Evolutionary conservation across 2,113 vertebrate genomes (phyloP), one percentile per base, ranked within the genome.

Genomic region (Trichechus manatus): DNA sequence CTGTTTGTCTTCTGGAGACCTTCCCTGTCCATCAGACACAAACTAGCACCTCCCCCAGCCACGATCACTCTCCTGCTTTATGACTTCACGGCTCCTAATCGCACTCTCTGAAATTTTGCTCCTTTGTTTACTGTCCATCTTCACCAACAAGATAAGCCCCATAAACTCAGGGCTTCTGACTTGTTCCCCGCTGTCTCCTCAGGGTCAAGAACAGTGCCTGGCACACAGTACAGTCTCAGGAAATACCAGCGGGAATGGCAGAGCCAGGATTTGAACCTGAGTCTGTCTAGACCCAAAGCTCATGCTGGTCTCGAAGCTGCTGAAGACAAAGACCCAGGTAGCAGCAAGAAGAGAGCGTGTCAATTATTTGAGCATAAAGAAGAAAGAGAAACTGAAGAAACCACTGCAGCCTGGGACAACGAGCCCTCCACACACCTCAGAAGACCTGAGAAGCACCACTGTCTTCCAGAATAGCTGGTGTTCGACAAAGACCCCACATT

Each of bases 241-340:
- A 75, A 33, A 56, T 5, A 19, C 33, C 44, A 6, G 33, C 17
- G 3, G 3, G 13, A n/a, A 29, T 0, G 22, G 6, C 31, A 36
- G 39, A 7, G 63, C 29, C 53, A 25, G 42, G 44, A 31, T 50
- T 68, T 39, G 22, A 36, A 25, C 42, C 33, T 78, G n/a, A 23
- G n/a, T 64, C 11, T 66, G 63, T 27, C n/a, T 19, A 15, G 59
- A 78, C n/a, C 11, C 74, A 3, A 29, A 59, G 61, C 31, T 44
- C 17, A 3, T 20, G 23, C 4, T 19, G 81, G 39, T 72, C 81
- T 61, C 2, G 33, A 74, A n/a, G 79, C 64, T 47, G 68, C 3
- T 0, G 36, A 63, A 1, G 7, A 47, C 53, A 15, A 61, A 9
- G 33, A 36, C 47, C 66, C 2, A 0, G 3, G 50, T 14, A 2